Base-by-base conservation (phyloP, 2,888 invertebrate genomes). In the Protonemura montana region DNA sequence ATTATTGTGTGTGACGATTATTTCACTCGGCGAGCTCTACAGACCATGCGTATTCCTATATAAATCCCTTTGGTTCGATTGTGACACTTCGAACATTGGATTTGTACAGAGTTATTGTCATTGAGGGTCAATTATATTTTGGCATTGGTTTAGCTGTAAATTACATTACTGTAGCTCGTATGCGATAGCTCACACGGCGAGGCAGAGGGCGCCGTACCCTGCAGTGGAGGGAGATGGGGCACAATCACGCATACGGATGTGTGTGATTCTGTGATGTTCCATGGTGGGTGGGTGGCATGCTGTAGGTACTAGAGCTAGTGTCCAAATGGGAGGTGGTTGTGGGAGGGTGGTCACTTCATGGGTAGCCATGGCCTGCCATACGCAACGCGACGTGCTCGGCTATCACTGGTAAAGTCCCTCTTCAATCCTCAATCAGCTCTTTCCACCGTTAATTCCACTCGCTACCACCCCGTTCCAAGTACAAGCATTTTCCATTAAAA, bases 361-460 rank as follows among this genome's bases (percentile, higher is more conserved):
- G 87, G 85, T 84, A 87, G 84, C 86, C n/a, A n/a, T n/a, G n/a
- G 10, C 5, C 35, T 35, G 35, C 87, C 87, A 82, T 87, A 86
- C 86, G 84, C 85, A 87, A 59, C 84, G 42, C 80, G 77, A 83
- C 41, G 35, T 35, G 84, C 81, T 81, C 85, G 28, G 76, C 78
- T 84, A 86, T 86, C 87, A 86, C 86, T 86, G n/a, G 82, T 87
- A 85, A 85, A 86, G 84, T 78, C 85, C 86, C 88, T 86, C 88
- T 88, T 87, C 88, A 87, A 88, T 86, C 87, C 88, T 87, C 88
- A 88, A 88, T 88, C 88, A 88, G 87, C 88, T 87, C 88, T 88
- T 87, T 86, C 87, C 86, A 76, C 87, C 87, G 88, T 87, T n/a
- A 87, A 88, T 87, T 87, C 88, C 88, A 87, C 87, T 86, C 59